Conservation (phyloP, 35 echinoderm and acorn worm genomes). For the Eucidaris tribuloides region DNA sequence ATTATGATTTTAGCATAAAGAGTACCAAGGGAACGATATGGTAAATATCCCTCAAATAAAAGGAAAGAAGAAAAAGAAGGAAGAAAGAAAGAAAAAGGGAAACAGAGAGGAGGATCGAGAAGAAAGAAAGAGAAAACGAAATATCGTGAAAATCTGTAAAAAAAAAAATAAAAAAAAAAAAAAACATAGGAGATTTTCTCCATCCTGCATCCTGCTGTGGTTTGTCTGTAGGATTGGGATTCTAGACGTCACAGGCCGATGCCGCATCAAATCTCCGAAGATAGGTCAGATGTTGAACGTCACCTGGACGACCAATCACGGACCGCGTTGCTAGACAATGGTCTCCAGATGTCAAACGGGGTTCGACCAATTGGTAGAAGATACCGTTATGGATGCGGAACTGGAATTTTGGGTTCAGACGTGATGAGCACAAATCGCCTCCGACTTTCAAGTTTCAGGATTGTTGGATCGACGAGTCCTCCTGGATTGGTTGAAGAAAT, state of each 20-base stretch:
- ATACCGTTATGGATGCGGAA: background rate
- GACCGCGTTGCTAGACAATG: background rate
- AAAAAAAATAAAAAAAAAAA: too few relatives aligned
- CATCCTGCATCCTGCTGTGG: too few relatives aligned
- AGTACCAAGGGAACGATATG: too few relatives aligned
- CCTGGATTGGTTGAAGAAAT: constrained; percentile 3
- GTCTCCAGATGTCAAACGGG: background rate
- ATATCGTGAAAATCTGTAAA: too few relatives aligned
- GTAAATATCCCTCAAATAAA: too few relatives aligned
- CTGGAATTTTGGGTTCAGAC: background rate
- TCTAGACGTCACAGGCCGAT: background rate
- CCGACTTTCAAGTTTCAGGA: background rate
- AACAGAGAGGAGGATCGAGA: too few relatives aligned
- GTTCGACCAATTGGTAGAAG: background rate
- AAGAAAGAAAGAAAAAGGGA: too few relatives aligned
- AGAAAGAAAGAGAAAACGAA: too few relatives aligned
- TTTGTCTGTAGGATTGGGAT: too few relatives aligned
- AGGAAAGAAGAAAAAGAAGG: too few relatives aligned
- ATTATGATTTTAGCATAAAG: too few relatives aligned
- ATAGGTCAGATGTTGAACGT: background rate
- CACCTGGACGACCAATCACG: background rate
- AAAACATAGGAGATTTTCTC: too few relatives aligned
- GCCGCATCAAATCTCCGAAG: background rate
- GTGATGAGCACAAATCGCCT: background rate
- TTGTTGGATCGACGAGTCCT: background rate